Conservation (phyloP, 2,888 invertebrate genomes). For the Eudemis profundana region DNA sequence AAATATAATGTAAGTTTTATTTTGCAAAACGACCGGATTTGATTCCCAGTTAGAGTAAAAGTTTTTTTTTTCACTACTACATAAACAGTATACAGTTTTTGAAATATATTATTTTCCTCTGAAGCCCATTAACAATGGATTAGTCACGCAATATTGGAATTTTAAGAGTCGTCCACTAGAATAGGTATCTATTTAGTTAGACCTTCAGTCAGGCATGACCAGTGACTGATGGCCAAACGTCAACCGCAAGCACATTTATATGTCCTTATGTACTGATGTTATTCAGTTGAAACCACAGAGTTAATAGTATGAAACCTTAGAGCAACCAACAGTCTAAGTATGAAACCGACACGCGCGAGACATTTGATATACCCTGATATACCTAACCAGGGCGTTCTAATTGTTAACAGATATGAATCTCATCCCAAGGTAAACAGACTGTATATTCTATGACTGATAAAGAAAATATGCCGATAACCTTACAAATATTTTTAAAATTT, state of each 20-base stretch:
- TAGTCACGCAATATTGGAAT: background rate
- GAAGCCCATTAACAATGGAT: background rate
- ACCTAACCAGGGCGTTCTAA: background rate
- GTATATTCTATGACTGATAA: conserved; percentile 14
- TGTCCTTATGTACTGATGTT: background rate
- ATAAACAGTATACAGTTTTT: too few relatives aligned
- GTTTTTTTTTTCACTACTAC: too few relatives aligned
- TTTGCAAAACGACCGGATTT: too few relatives aligned
- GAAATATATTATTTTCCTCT: background rate
- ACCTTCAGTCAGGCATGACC: conserved; percentile 17
- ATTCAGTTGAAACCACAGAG: conserved; percentile 15
- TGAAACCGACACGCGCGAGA: conserved; percentile 16
- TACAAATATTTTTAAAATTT: background rate
- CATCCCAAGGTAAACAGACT: conserved; percentile 11
- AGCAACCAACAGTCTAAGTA: too few relatives aligned
- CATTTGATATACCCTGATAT: background rate
- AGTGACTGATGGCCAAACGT: conserved; percentile 6
- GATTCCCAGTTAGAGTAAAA: too few relatives aligned
- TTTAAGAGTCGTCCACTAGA: too few relatives aligned
- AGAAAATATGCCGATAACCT: conserved; percentile 2
- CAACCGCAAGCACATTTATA: conserved; percentile 28
- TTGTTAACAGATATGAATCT: conserved; percentile 8
- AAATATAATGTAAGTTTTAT: too few relatives aligned
- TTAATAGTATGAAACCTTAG: conserved; percentile 24
- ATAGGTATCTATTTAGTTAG: background rate